Conservation (phyloP, 2,797 vertebrate genomes). For the Acomys russatus region DNA sequence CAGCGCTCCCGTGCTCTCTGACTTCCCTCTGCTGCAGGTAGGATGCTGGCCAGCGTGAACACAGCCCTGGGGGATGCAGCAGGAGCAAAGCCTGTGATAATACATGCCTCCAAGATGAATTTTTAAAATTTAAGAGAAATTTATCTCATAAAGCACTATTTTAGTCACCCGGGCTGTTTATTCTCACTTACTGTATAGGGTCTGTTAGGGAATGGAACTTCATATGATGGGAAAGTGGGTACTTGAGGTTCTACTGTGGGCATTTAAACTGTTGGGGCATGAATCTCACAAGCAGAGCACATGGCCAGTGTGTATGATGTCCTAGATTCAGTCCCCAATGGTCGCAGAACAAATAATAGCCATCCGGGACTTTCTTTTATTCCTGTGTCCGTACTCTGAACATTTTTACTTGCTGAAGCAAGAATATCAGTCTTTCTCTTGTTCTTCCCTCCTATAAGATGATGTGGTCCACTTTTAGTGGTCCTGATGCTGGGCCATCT, state of each 20-base stretch:
- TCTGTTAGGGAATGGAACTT: constrained; percentile 40
- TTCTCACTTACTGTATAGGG: background rate
- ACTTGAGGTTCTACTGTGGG: background rate
- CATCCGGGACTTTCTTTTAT: background rate
- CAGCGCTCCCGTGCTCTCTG: constrained; percentile 87
- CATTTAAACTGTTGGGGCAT: background rate
- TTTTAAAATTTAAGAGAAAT: background rate
- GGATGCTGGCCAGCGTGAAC: background rate
- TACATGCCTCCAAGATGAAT: background rate
- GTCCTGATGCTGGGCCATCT: too few relatives aligned
- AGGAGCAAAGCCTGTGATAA: background rate
- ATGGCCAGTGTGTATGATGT: too few relatives aligned
- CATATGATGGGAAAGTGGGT: background rate
- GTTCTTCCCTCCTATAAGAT: background rate
- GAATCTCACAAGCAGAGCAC: background rate
- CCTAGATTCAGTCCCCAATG: background rate
- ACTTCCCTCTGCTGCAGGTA: constrained; percentile 92
- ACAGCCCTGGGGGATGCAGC: background rate
- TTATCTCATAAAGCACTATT: background rate
- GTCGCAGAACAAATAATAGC: background rate
- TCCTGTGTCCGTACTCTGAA: background rate
- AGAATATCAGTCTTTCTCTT: background rate
- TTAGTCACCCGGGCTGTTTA: background rate
- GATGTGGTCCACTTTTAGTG: background rate
- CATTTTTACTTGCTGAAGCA: background rate